phyloP scores from a whole-genome alignment of 2,888 invertebrate genomes.

The Lasioglossum lativentre region DNA sequence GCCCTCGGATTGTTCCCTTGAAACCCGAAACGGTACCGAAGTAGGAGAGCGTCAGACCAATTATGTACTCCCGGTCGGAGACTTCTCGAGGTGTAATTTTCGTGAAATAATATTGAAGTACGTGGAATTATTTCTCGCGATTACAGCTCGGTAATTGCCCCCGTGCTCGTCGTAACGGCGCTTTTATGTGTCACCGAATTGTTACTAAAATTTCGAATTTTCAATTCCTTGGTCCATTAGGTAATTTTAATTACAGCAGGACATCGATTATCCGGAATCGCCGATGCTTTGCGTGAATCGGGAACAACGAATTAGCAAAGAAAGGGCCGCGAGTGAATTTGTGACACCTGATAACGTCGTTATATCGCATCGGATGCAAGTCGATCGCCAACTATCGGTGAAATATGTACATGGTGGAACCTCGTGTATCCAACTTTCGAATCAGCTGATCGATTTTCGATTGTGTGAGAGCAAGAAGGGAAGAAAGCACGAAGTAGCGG shows the following conservation, averaged over 20 bases:
- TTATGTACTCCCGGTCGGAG: not conserved
- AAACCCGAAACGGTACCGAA: not conserved
- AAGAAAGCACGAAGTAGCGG: not conserved
- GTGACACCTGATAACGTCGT: not conserved
- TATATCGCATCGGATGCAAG: not conserved
- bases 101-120: not conserved
- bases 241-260: no score
- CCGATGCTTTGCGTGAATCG: no score
- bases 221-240: no score
- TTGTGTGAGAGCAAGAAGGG: not conserved
- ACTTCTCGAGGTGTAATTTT: not conserved
- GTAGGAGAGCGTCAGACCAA: conserved; percentile 12
- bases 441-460: conserved; percentile 35
- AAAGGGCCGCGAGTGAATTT: not conserved
- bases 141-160: not conserved
- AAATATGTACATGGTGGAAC: not conserved
- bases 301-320: no score
- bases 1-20: conserved; percentile 19
- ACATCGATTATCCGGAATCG: no score
- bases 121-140: not conserved
- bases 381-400: not conserved
- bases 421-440: not conserved
- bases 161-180: not conserved
- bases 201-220: no score
- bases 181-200: not conserved